These are phyloP conservation scores for Physella acuta DNA, from an alignment of 1,140 invertebrate species.

Conservation along the genomic window DNA sequence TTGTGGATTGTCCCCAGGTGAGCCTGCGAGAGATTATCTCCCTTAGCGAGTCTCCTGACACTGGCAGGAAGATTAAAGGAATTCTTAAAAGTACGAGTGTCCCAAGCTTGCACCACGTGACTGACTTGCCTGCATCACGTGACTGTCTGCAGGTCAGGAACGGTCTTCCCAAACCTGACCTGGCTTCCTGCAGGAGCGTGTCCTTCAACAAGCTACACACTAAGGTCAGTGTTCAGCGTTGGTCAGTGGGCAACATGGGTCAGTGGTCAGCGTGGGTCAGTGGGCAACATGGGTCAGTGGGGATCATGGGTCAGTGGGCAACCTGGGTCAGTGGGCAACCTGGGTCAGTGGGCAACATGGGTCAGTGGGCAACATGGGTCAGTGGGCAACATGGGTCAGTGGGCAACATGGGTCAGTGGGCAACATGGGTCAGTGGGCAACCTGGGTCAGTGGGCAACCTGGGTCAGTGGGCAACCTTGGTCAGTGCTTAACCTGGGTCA, in stretches of 20 bases:
- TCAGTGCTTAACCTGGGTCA: too few species aligned
- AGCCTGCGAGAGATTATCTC: neutral
- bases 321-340: too few species aligned
- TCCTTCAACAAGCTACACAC: constrained; percentile 18
- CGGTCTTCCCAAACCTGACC: neutral
- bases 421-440: too few species aligned
- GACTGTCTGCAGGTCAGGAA: neutral
- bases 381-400: too few species aligned
- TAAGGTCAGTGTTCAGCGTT: constrained; percentile 13
- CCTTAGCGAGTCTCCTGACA: neutral
- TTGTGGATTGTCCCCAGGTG: neutral
- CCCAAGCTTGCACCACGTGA: neutral
- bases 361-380: too few species aligned
- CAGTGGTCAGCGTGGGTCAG: too few species aligned
- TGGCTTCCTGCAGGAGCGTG: neutral
- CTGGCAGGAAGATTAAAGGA: constrained; percentile 5
- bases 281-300: too few species aligned
- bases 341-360: too few species aligned
- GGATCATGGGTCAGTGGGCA: too few species aligned
- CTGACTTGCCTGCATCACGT: neutral
- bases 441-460: too few species aligned
- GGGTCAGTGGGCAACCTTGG: too few species aligned
- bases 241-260: neutral
- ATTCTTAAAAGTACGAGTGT: constrained; percentile 9
- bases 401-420: too few species aligned